These are phyloP conservation scores for Pammene aurita DNA, from an alignment of 2,888 invertebrate genomes.

Conservation along the genomic window DNA sequence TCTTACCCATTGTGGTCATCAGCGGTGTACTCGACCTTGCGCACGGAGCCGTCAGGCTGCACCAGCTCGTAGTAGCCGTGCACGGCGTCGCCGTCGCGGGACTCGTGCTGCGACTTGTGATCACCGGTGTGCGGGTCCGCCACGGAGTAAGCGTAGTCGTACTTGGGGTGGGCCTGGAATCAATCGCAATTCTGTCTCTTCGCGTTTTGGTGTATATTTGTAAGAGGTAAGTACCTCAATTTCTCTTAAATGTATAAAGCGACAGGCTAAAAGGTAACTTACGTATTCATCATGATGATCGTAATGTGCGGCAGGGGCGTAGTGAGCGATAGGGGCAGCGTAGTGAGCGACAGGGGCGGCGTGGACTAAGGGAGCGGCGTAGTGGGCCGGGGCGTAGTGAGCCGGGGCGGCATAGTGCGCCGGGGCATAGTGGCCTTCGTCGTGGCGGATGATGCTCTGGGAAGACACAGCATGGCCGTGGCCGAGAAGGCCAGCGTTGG, in stretches of 20 bases:
- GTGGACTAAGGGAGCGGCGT: constrained; percentile 48
- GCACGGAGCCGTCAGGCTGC: constrained; percentile 80
- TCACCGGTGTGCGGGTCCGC: constrained; percentile 83
- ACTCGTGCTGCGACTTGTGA: constrained; percentile 81
- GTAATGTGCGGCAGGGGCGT: constrained; percentile 50
- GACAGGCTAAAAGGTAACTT: constrained; percentile 35
- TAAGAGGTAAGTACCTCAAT: no score
- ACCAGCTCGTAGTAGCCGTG: constrained; percentile 84
- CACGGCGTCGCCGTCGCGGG: constrained; percentile 80
- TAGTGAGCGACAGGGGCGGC: constrained; percentile 47
- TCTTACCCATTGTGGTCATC: constrained; percentile 79
- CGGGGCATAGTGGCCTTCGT: constrained; percentile 62
- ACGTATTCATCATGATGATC: constrained; percentile 52
- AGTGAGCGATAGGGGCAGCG: constrained; percentile 44
- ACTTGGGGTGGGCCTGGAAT: constrained; percentile 68
- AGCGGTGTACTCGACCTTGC: constrained; percentile 80
- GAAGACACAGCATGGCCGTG: constrained; percentile 63
- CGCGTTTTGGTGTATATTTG: background rate
- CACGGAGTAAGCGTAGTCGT: constrained; percentile 80
- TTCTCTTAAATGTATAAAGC: no score
- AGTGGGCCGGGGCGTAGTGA: constrained; percentile 46
- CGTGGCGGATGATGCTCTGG: constrained; percentile 67
- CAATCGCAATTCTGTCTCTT: background rate
- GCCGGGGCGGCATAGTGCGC: constrained; percentile 39
- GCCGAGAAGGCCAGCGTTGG: constrained; percentile 70